Evolutionary conservation across 2,113 vertebrate species (phyloP).

Genomic region (Cyphomyrus plagiostoma): DNA sequence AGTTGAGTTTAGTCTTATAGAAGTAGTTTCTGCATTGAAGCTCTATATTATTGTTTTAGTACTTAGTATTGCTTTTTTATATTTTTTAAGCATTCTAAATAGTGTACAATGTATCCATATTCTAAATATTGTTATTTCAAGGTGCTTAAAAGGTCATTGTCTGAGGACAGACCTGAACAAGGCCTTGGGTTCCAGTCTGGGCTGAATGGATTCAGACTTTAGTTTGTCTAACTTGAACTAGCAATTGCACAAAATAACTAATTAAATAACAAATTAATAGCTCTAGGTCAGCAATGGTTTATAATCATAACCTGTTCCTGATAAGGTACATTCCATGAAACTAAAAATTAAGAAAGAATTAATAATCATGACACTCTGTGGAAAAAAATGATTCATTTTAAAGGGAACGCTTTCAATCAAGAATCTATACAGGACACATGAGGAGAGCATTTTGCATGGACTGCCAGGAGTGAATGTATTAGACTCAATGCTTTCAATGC

Average conservation of each 20-base stretch:
- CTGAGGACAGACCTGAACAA: background rate
- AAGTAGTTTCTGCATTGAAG: background rate
- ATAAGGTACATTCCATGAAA: background rate
- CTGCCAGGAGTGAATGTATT: background rate
- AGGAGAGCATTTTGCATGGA: background rate
- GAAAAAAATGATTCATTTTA: background rate
- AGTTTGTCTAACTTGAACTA: background rate
- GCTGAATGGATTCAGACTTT: background rate
- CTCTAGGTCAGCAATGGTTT: background rate
- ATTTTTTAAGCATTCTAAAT: background rate
- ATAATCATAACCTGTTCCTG: background rate
- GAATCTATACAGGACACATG: background rate
- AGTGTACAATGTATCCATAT: background rate
- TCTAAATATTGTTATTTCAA: background rate
- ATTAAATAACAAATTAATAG: background rate
- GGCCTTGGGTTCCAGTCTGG: background rate
- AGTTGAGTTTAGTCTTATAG: background rate
- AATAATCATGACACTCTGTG: background rate
- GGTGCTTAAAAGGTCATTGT: background rate
- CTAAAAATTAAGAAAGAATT: background rate
- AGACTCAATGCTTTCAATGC: background rate
- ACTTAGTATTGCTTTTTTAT: background rate
- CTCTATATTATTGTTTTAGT: background rate
- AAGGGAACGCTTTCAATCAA: background rate
- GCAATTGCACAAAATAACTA: background rate